Evolutionary conservation across 2,888 invertebrate species (phyloP), one percentile per base, ranked within the genome.

Genomic region (Pristionchus maxplancki): DNA sequence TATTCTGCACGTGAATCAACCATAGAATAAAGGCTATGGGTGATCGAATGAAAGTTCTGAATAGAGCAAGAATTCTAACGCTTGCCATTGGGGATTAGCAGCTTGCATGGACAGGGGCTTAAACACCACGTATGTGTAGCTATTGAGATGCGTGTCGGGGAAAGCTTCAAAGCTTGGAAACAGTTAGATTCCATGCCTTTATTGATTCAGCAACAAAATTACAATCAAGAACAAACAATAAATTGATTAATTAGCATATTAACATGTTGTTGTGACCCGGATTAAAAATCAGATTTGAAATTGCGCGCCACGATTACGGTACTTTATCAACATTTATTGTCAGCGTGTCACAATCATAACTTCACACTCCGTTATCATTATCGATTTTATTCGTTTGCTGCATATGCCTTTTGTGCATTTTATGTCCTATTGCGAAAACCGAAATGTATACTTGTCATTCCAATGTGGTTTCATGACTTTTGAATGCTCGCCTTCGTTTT

Each of bases 291-390:
- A 37, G n/a, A n/a, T 2, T 78, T 17, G 40, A 78, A 78, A 78
- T 28, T 9, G 44, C 78, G 44, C 78, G 78, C 78, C 67, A 67
- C 31, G 31, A 40, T 20, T 78, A 78, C 78, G 78, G 78, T 74
- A 74, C 48, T 5, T 40, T 74, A 34, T 31, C 31, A 31, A 15
- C 13, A 17, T n/a, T 28, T 28, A 20, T 34, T 71, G 2, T 28
- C 37, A 3, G 37, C 17, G 44, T 20, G 78, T 44, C 78, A 78
- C n/a, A 44, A 15, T n/a, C 37, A 78, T 28, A n/a, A 48, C 71
- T 71, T 6, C 20, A 13, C 20, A 37, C 15, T 20, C 20, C n/a
- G 0, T 28, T 78, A 44, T 2, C n/a, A 78, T 78, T 48, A 78
- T 44, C 24, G 78, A 44, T 78, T 48, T 78, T n/a, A 4, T n/a